Conservation (phyloP, 2,797 vertebrate species). For the Rhinoraja longicauda region DNA sequence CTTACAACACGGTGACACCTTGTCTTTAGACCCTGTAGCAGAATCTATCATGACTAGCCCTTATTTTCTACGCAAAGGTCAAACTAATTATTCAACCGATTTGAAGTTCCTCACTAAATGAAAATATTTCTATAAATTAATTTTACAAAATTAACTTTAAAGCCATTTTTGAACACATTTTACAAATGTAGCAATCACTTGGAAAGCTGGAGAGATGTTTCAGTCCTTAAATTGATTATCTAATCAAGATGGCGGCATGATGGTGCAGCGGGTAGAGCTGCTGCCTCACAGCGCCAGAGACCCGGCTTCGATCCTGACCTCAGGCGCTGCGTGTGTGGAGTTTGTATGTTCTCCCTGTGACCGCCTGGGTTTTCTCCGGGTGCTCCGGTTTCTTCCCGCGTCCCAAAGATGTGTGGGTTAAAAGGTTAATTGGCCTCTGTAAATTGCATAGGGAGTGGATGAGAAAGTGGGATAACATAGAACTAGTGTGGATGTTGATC, state of each 20-base stretch:
- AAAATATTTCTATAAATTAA: background rate
- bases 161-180: constrained; percentile 5
- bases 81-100: constrained; percentile 22
- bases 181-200: background rate
- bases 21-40: background rate
- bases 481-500: too few relatives aligned
- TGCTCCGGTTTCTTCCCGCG: too few relatives aligned
- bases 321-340: too few relatives aligned
- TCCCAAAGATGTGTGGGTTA: too few relatives aligned
- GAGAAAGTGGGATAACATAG: too few relatives aligned
- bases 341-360: too few relatives aligned
- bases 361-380: too few relatives aligned
- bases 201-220: background rate
- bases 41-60: background rate
- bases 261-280: too few relatives aligned
- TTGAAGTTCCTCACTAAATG: background rate
- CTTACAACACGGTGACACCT: background rate
- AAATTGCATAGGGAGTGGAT: too few relatives aligned
- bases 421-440: too few relatives aligned
- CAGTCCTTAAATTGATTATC: background rate
- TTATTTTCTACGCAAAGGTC: constrained; percentile 30
- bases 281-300: too few relatives aligned
- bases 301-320: too few relatives aligned
- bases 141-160: background rate
- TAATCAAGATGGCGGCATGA: background rate